Conservation (phyloP, 2,113 vertebrate genomes). For the Meles meles region DNA sequence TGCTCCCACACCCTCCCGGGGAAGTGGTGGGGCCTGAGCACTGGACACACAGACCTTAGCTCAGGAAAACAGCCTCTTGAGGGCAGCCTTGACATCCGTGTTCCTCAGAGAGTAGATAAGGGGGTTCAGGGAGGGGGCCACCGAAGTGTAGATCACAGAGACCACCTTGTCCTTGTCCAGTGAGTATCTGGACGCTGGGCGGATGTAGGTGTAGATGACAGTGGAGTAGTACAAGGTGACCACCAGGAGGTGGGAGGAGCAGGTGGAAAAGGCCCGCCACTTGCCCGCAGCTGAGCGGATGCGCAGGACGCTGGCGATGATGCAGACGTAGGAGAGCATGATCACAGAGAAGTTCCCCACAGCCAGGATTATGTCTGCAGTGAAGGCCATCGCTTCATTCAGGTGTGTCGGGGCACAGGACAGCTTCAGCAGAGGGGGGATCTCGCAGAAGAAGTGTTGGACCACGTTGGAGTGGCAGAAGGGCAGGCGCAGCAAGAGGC, state of each 20-base stretch:
- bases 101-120: constrained; percentile 26
- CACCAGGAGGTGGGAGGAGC: constrained; percentile 55
- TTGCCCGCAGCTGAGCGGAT: constrained; percentile 3
- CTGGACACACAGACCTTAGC: background rate
- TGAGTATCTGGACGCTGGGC: constrained; percentile 22
- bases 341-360: constrained; percentile 49
- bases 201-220: constrained; percentile 48
- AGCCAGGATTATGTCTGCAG: background rate
- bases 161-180: background rate
- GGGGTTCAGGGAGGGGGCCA: background rate
- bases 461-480: constrained; percentile 39
- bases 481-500: background rate
- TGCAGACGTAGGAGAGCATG: constrained; percentile 32
- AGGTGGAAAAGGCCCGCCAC: background rate
- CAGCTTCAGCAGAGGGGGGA: background rate
- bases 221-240: constrained; percentile 40
- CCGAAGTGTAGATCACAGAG: background rate
- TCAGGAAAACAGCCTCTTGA: background rate
- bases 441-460: constrained; percentile 41
- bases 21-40: background rate
- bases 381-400: background rate
- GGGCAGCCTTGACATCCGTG: background rate
- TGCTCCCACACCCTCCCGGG: background rate
- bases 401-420: background rate
- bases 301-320: constrained; percentile 24